Conservation (phyloP, 2,888 invertebrate species). For the Steromphala cineraria region DNA sequence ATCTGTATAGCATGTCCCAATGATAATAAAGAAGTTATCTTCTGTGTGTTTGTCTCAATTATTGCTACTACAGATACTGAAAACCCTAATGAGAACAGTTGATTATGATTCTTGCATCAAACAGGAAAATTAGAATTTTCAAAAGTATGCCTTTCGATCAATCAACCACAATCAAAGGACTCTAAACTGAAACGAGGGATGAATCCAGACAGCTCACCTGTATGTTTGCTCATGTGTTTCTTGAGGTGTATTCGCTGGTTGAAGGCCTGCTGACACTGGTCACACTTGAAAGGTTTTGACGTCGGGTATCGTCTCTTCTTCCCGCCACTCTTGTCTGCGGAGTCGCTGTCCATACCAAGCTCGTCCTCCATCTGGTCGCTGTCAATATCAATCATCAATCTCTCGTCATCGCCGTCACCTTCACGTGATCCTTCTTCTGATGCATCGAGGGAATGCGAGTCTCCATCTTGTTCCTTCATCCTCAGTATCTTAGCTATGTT, state of each 20-base stretch:
- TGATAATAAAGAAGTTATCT: no score
- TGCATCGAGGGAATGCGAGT: background rate
- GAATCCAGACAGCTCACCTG: slow-evolving; percentile 54
- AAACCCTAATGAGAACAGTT: no score
- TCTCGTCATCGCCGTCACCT: background rate
- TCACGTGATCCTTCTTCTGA: background rate
- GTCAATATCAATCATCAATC: background rate
- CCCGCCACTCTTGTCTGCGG: background rate
- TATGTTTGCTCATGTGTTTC: slow-evolving; percentile 75
- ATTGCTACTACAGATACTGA: no score
- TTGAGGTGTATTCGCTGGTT: slow-evolving; percentile 75
- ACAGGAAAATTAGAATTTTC: no score
- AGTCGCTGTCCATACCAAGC: background rate
- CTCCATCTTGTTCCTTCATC: background rate
- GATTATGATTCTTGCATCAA: no score
- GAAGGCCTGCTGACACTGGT: slow-evolving; percentile 71
- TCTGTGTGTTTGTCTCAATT: no score
- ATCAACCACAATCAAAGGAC: no score
- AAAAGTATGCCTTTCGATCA: no score
- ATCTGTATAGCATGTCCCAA: no score
- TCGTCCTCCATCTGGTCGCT: slow-evolving; percentile 2
- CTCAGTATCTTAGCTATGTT: background rate
- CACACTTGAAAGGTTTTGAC: slow-evolving; percentile 72
- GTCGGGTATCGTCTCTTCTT: slow-evolving; percentile 64
- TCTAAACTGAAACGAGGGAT: no score